These are phyloP conservation scores for Phoenoteleia sp. DNA, from an alignment of 2,888 invertebrate species.

Conservation along the genomic window DNA sequence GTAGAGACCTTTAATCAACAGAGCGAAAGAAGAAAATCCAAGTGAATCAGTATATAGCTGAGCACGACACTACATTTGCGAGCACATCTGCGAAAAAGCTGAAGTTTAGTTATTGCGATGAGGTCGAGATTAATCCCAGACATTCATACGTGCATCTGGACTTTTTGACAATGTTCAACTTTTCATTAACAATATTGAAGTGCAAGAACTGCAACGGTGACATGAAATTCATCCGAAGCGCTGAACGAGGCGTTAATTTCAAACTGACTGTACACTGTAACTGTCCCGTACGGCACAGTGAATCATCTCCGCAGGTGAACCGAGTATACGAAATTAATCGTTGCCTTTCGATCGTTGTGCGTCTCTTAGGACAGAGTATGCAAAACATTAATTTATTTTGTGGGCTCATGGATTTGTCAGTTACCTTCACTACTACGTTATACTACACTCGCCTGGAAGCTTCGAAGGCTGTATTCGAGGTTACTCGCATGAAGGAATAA, in stretches of 20 bases:
- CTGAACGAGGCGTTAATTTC: not conserved
- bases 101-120: slow-evolving; percentile 2
- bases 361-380: slow-evolving; percentile 72
- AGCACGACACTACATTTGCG: not conserved
- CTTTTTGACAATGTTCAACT: slow-evolving; percentile 14
- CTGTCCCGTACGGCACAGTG: not conserved
- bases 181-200: not conserved
- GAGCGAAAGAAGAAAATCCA: not conserved
- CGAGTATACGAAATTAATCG: slow-evolving; percentile 75
- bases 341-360: slow-evolving; percentile 74
- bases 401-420: slow-evolving; percentile 70
- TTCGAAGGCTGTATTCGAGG: slow-evolving; percentile 3
- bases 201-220: no score
- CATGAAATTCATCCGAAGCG: not conserved
- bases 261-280: not conserved
- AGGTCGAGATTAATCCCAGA: slow-evolving; percentile 2
- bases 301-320: slow-evolving; percentile 65
- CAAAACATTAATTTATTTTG: slow-evolving; percentile 75
- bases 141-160: not conserved
- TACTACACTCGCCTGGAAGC: slow-evolving; percentile 51
- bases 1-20: not conserved
- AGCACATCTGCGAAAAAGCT: slow-evolving; percentile 11
- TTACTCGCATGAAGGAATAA: not conserved
- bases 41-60: not conserved
- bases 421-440: slow-evolving; percentile 44